Base-by-base conservation (phyloP, 2,797 vertebrate species). In the Aldrovandia affinis region DNA sequence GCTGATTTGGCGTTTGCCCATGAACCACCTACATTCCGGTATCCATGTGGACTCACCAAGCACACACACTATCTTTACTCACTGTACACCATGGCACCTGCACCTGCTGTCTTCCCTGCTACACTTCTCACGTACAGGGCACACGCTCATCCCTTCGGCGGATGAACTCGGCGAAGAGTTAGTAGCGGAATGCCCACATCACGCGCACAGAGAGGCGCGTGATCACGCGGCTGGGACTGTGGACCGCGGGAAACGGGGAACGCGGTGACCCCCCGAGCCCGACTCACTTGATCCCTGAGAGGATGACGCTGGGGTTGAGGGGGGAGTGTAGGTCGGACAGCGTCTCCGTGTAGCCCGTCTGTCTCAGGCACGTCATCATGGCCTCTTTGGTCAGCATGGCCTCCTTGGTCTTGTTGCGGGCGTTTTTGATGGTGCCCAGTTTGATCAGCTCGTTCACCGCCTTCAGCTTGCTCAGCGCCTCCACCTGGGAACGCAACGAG, bases 371-470 rank as follows among this genome's bases (percentile, higher is more conserved):
- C 0, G 97, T 96, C 80, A 98, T 96, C 98, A 99, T 99, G 81
- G 97, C 97, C 87, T 99, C 98, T 84, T 95, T 95, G 0, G 97
- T 96, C 47, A 98, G 93, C 96, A 99, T 99, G 8, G 97, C 96
- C 86, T 99, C 98, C 90, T 96, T 96, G 83, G 94, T 94, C 93
- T 98, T 98, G 89, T 96, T 96, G 89, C 96, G 97, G 85, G 96
- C 96, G 65, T 96, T 96, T 89, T 99, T 99, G 92, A 98, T 87
- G 80, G 97, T 97, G 87, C 97, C 98, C 87, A 98, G 92, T 90
- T 99, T 99, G 83, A 99, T 98, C 55, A 99, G 91, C 89, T 97
- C 96, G 79, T 99, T 99, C 89, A 99, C 96, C 8, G 98, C 97
- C 92, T 98, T 99, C 90, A 99, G 94, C 86, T 99, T 99, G 93